Conservation (phyloP, 2,797 vertebrate species). For the Centroberyx gerrardi region DNA sequence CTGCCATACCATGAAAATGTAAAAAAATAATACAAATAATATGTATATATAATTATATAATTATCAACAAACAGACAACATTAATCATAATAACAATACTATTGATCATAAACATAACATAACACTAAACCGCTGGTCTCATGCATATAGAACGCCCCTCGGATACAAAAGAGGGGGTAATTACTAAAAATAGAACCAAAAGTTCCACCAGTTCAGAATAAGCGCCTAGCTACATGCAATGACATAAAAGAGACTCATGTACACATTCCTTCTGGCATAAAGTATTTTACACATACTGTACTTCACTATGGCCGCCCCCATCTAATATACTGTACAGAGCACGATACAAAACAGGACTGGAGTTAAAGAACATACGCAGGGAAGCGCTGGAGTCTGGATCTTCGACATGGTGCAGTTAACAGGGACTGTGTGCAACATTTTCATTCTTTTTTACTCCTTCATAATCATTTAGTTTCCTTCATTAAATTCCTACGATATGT, state of each 20-base stretch:
- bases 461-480: conserved; percentile 43
- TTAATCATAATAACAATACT: conserved; percentile 88
- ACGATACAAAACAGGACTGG: conserved; percentile 80
- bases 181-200: conserved; percentile 87
- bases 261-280: conserved; percentile 86
- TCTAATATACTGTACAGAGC: conserved; percentile 84
- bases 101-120: conserved; percentile 81
- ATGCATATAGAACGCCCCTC: conserved; percentile 87
- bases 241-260: conserved; percentile 88
- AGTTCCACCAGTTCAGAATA: conserved; percentile 85
- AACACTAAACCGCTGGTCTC: conserved; percentile 88
- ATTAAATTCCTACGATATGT: conserved; percentile 34
- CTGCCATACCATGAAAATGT: conserved; percentile 90
- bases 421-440: conserved; percentile 66
- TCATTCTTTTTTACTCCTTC: conserved; percentile 58
- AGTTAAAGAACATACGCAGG: conserved; percentile 70
- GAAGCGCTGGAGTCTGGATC: conserved; percentile 72
- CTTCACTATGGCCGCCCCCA: conserved; percentile 73
- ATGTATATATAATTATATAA: conserved; percentile 91
- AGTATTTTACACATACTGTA: conserved; percentile 86
- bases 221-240: conserved; percentile 90
- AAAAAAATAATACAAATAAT: conserved; percentile 93
- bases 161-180: conserved; percentile 81
- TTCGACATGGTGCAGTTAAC: conserved; percentile 56
- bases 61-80: conserved; percentile 90